Conservation (phyloP, 2,113 vertebrate species). For the Nibea albiflora region DNA sequence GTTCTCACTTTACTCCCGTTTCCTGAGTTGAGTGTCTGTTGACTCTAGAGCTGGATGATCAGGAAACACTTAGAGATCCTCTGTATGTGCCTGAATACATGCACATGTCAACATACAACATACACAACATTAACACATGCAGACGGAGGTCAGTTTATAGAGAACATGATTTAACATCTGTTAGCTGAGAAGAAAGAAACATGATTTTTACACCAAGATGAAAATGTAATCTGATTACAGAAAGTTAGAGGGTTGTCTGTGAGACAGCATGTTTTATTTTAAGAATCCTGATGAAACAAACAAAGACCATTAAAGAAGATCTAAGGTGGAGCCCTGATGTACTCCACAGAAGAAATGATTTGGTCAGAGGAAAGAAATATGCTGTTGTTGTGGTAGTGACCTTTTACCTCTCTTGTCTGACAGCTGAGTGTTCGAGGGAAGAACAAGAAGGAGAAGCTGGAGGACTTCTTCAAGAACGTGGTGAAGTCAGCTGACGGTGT, state of each 20-base stretch:
- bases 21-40: too few relatives aligned
- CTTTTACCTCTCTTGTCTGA: background rate
- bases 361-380: background rate
- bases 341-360: background rate
- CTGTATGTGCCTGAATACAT: too few relatives aligned
- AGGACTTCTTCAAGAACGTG: slow-evolving; percentile 99
- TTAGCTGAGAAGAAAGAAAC: background rate
- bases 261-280: background rate
- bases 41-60: too few relatives aligned
- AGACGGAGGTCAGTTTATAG: too few relatives aligned
- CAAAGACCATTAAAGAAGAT: background rate
- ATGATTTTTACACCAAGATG: background rate
- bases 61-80: too few relatives aligned
- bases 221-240: too few relatives aligned
- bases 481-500: slow-evolving; percentile 99
- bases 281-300: background rate
- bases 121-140: too few relatives aligned
- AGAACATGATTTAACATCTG: background rate
- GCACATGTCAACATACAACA: too few relatives aligned
- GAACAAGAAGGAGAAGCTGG: slow-evolving; percentile 99
- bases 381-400: slow-evolving; percentile 5
- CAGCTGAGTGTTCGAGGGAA: slow-evolving; percentile 98
- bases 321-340: background rate
- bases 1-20: too few relatives aligned
- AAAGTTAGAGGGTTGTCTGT: too few relatives aligned